Evolutionary conservation across 2,797 vertebrate genomes (phyloP).

Genomic region (Sarcophilus harrisii): DNA sequence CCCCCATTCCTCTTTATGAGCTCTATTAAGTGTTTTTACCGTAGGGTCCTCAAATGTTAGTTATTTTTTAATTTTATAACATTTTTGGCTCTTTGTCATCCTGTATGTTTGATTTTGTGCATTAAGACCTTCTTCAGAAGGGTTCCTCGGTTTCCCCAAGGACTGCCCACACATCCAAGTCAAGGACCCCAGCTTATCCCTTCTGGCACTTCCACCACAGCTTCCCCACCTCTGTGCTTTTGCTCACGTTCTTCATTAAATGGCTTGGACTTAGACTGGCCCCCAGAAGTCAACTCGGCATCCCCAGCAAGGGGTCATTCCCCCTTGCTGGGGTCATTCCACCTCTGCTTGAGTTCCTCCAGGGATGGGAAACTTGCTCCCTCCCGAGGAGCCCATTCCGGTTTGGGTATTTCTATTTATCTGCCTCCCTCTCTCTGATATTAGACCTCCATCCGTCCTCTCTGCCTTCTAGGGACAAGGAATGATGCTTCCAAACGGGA

Average conservation of each 20-base stretch:
- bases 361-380: neutral
- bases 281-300: no score
- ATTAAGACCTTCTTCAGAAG: neutral
- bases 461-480: neutral
- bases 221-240: no score
- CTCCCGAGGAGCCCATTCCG: neutral
- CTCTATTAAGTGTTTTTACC: neutral
- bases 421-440: neutral
- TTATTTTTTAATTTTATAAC: no score
- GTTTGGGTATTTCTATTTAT: neutral
- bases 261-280: no score
- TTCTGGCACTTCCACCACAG: no score
- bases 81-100: no score
- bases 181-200: neutral
- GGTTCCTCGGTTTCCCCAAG: neutral
- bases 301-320: no score
- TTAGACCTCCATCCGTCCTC: neutral
- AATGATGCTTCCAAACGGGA: neutral
- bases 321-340: no score
- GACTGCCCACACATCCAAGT: neutral
- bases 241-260: no score
- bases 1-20: neutral
- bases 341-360: neutral
- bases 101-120: neutral
- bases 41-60: neutral